These are phyloP conservation scores for Brassicogethes aeneus DNA, from an alignment of 2,888 invertebrate species.

Conservation along the genomic window DNA sequence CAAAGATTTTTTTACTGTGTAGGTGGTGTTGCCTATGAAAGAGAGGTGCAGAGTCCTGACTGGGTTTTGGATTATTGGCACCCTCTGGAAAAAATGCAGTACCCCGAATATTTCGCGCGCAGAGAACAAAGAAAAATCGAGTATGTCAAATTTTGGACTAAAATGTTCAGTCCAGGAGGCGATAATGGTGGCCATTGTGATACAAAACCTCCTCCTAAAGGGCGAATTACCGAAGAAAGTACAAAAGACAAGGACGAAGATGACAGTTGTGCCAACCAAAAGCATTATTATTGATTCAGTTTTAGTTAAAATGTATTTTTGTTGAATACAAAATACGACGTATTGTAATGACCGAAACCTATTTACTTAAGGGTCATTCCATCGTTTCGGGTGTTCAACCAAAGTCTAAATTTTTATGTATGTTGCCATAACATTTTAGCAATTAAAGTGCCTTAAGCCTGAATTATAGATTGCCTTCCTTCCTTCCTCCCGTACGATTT, in stretches of 20 bases:
- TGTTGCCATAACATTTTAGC: too few species aligned
- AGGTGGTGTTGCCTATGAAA: conserved; percentile 44
- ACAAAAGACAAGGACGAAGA: background rate
- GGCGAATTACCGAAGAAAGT: conserved; percentile 1
- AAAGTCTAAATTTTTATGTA: too few species aligned
- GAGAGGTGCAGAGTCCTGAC: conserved; percentile 42
- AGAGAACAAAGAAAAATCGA: conserved; percentile 47
- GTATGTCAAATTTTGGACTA: conserved; percentile 7
- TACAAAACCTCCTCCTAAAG: background rate
- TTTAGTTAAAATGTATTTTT: too few species aligned
- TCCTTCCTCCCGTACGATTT: too few species aligned
- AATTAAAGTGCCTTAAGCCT: too few species aligned
- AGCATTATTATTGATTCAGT: too few species aligned
- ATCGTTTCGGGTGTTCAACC: too few species aligned
- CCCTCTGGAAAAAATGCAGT: conserved; percentile 52
- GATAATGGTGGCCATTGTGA: too few species aligned
- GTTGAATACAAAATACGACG: too few species aligned
- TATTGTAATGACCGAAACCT: too few species aligned
- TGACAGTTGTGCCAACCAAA: background rate
- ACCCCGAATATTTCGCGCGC: conserved; percentile 52
- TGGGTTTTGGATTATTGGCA: conserved; percentile 52
- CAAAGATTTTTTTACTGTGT: conserved; percentile 34
- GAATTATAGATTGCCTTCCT: too few species aligned
- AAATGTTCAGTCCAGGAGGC: background rate
- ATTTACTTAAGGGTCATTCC: too few species aligned